These are phyloP conservation scores for Spheniscus mendiculus DNA, from an alignment of 2,113 vertebrate species.

Conservation along the genomic window DNA sequence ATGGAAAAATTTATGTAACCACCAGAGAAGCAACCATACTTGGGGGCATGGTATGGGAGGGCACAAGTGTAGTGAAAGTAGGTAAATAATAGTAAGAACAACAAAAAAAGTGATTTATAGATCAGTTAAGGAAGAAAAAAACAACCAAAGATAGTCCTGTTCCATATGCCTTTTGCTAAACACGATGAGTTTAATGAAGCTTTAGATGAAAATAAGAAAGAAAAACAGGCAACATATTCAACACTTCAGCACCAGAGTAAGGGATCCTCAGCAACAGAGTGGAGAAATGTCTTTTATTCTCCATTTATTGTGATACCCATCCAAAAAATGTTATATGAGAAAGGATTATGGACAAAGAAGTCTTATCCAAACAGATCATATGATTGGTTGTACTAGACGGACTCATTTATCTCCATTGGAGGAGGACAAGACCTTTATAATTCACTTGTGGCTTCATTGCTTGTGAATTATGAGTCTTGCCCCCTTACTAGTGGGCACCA, in stretches of 20 bases:
- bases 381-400: neutral
- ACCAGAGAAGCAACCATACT: neutral
- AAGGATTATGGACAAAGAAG: neutral
- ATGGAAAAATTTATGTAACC: neutral
- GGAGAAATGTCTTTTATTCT: neutral
- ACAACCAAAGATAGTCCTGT: neutral
- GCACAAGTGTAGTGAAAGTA: neutral
- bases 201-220: neutral
- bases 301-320: neutral
- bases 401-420: constrained; percentile 44
- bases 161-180: neutral
- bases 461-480: constrained; percentile 37
- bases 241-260: neutral
- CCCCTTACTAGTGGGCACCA: neutral
- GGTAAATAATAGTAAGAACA: neutral
- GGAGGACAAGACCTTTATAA: constrained; percentile 37
- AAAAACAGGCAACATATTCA: neutral
- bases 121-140: neutral
- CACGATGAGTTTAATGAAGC: neutral
- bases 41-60: accelerated
- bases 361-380: neutral
- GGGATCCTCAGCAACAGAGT: neutral
- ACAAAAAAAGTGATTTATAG: neutral
- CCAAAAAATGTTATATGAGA: neutral
- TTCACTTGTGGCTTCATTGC: constrained; percentile 46